A percentile compares a stretch with the other conserved stretches of the same genome.
phyloP scores from a whole-genome alignment of 2,113 vertebrate species.

The Neotoma lepida region DNA sequence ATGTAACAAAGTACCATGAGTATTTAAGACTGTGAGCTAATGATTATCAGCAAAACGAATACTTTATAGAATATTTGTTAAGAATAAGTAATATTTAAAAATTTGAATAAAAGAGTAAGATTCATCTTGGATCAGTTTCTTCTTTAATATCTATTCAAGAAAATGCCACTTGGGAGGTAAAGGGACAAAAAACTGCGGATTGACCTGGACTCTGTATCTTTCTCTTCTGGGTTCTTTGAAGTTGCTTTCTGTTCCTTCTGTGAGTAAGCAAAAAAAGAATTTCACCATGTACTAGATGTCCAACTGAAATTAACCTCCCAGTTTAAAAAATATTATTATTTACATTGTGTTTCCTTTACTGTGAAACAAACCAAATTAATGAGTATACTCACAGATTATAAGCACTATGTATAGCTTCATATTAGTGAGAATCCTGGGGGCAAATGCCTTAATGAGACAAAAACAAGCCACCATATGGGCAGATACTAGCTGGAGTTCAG shows the following conservation, averaged over 20 bases:
- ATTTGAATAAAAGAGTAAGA: not conserved
- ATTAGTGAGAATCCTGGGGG: not conserved
- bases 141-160: not conserved
- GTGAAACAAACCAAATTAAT: not conserved
- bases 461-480: not conserved
- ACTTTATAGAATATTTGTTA: not conserved
- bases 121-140: not conserved
- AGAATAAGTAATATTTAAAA: not conserved
- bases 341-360: not conserved
- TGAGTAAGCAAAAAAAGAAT: not conserved
- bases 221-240: not conserved
- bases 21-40: conserved; percentile 14
- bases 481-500: not conserved
- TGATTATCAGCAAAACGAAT: not conserved
- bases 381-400: not conserved
- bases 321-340: not conserved
- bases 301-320: not conserved
- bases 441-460: not conserved
- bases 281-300: not conserved
- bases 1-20: not conserved
- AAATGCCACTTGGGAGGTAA: not conserved
- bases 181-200: not conserved
- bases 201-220: not conserved
- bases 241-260: not conserved
- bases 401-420: not conserved